A percentile compares a stretch with the other conserved stretches of the same genome.
phyloP scores from a whole-genome alignment of 2,797 vertebrate species.

The Artibeus lituratus region DNA sequence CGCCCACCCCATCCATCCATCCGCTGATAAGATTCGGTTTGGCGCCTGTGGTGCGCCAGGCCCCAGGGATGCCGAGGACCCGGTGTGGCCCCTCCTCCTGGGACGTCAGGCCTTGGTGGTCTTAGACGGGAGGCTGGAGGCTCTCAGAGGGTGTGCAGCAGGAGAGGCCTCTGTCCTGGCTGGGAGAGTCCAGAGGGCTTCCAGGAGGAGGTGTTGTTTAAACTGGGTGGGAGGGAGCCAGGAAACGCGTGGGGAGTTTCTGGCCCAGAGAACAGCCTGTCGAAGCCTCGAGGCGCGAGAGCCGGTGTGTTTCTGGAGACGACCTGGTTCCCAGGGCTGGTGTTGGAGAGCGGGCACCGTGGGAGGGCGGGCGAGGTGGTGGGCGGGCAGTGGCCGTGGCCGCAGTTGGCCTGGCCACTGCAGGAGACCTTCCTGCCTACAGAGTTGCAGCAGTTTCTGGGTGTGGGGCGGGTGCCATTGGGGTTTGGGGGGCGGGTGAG shows the following conservation, averaged over 20 bases:
- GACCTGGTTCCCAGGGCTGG: neutral
- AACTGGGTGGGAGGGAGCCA: neutral
- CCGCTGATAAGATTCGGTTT: neutral
- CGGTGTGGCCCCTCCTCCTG: accelerated
- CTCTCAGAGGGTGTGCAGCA: accelerated
- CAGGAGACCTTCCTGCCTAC: neutral
- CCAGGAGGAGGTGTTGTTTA: neutral
- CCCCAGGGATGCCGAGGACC: neutral
- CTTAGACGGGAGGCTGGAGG: neutral
- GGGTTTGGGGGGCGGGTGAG: neutral
- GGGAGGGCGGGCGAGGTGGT: neutral
- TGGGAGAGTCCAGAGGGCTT: neutral
- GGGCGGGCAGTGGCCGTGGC: accelerated
- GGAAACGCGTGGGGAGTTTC: neutral
- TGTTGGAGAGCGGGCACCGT: neutral
- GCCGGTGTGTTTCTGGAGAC: neutral
- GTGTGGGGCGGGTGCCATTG: neutral
- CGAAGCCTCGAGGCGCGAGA: neutral
- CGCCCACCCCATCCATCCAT: accelerated
- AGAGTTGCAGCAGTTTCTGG: neutral
- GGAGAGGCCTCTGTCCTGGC: accelerated
- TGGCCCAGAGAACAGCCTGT: neutral
- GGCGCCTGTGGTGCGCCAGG: neutral
- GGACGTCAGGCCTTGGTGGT: neutral
- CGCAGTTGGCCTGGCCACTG: neutral